Conservation (phyloP, 2,797 vertebrate genomes). For the Dipus sagitta region DNA sequence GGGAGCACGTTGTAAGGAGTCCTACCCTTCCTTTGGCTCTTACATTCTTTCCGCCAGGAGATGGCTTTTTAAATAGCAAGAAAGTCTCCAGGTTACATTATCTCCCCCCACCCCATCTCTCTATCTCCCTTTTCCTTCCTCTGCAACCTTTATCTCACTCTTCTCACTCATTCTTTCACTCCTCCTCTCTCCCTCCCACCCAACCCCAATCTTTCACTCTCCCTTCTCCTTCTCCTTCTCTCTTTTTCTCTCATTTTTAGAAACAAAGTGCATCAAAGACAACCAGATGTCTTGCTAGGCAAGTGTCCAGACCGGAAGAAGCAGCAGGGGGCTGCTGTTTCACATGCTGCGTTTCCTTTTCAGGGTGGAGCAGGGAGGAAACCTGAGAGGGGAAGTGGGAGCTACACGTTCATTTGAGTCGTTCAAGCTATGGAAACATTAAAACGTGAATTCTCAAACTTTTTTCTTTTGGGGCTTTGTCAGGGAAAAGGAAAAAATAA, state of each 20-base stretch:
- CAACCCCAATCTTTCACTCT: not conserved
- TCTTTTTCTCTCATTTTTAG: not conserved
- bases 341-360: slow-evolving; percentile 81
- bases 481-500: slow-evolving; percentile 65
- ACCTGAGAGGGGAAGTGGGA: slow-evolving; percentile 20
- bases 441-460: slow-evolving; percentile 85
- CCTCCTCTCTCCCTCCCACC: too few species aligned
- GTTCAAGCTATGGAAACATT: slow-evolving; percentile 82
- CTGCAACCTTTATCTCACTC: not conserved
- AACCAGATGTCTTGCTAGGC: slow-evolving; percentile 82
- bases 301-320: slow-evolving; percentile 78
- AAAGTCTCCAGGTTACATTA: slow-evolving; percentile 54
- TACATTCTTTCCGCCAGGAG: slow-evolving; percentile 10
- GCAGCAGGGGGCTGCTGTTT: slow-evolving; percentile 80
- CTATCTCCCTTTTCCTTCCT: too few species aligned
- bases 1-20: too few species aligned
- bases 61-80: slow-evolving; percentile 72
- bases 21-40: too few species aligned
- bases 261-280: slow-evolving; percentile 64
- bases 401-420: slow-evolving; percentile 78
- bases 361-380: slow-evolving; percentile 75
- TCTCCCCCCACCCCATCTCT: not conserved
- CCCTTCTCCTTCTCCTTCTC: not conserved
- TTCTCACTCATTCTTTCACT: too few species aligned
- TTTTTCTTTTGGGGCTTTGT: slow-evolving; percentile 81